Evolutionary conservation across 1,140 invertebrate species (phyloP).

Genomic region (Drosophila erecta): DNA sequence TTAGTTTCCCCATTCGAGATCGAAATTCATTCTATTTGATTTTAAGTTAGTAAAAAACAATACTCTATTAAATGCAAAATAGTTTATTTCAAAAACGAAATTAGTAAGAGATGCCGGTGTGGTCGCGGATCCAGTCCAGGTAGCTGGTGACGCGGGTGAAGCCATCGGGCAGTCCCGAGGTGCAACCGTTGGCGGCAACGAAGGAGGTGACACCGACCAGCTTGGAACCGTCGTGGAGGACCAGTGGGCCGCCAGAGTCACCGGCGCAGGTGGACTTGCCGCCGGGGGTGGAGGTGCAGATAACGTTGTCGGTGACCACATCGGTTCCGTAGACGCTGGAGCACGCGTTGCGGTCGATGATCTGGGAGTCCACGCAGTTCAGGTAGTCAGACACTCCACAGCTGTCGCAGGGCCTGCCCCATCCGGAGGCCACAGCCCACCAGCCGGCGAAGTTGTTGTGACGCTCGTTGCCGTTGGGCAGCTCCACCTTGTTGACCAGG

Average conservation of each 20-base stretch:
- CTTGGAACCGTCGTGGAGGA: slow-evolving; percentile 77
- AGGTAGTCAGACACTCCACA: slow-evolving; percentile 40
- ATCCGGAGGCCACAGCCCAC: slow-evolving; percentile 45
- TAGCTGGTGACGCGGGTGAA: slow-evolving; percentile 67
- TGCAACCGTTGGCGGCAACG: slow-evolving; percentile 40
- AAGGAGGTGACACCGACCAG: slow-evolving; percentile 85
- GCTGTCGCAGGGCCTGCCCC: slow-evolving; percentile 31
- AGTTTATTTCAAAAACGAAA: slow-evolving; percentile 21
- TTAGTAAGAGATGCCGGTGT: slow-evolving; percentile 62
- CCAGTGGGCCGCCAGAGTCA: slow-evolving; percentile 86
- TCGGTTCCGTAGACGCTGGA: slow-evolving; percentile 58
- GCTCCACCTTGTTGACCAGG: slow-evolving; percentile 35
- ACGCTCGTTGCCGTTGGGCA: slow-evolving; percentile 33
- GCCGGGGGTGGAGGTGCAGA: slow-evolving; percentile 50
- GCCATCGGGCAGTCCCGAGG: slow-evolving; percentile 82
- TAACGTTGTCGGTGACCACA: slow-evolving; percentile 50
- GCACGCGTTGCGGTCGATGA: slow-evolving; percentile 38
- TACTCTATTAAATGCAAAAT: not conserved
- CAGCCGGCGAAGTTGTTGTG: slow-evolving; percentile 18
- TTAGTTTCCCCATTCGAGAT: too few relatives aligned
- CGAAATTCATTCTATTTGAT: too few relatives aligned
- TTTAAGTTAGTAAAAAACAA: not conserved
- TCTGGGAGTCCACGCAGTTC: slow-evolving; percentile 55
- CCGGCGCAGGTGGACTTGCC: slow-evolving; percentile 80
- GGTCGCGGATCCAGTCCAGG: slow-evolving; percentile 85